Percentiles rank a stretch among this genome's conserved stretches.
phyloP scores from a whole-genome alignment of 2,113 vertebrate genomes.

The Gambusia holbrooki region DNA sequence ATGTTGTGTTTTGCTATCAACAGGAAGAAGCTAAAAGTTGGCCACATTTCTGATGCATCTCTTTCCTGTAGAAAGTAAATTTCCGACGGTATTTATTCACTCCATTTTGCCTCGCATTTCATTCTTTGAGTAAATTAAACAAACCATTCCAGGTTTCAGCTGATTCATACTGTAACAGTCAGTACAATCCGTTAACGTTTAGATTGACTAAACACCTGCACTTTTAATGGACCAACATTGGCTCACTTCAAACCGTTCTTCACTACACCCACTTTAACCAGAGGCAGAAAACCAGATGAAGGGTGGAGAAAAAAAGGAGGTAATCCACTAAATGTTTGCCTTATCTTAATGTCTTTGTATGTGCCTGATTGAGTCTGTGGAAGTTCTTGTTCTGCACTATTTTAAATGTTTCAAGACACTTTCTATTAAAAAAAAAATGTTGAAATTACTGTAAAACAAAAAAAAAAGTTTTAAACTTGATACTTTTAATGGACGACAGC shows the following conservation, averaged over 20 bases:
- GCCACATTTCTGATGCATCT: neutral
- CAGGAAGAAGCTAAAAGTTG: neutral
- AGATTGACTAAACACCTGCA: neutral
- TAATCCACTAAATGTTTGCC: neutral
- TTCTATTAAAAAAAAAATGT: slow-evolving; percentile 2
- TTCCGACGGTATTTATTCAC: too few species aligned
- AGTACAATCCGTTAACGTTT: neutral
- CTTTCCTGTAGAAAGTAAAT: too few species aligned
- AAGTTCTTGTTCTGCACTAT: slow-evolving; percentile 19
- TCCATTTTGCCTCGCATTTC: neutral
- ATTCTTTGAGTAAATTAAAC: neutral
- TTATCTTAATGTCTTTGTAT: slow-evolving; percentile 20
- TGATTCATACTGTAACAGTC: neutral
- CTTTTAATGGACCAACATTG: neutral
- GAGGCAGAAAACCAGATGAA: neutral
- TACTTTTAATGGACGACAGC: neutral
- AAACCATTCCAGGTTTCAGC: neutral
- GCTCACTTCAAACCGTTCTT: neutral
- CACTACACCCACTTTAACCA: neutral
- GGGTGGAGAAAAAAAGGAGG: neutral
- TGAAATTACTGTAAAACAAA: neutral
- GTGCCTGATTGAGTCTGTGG: slow-evolving; percentile 24
- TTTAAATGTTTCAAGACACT: slow-evolving; percentile 9
- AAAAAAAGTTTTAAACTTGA: slow-evolving; percentile 5
- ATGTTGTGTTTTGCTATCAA: neutral